Base-by-base conservation (phyloP, 2,888 invertebrate genomes). In the Conistra vaccinii region DNA sequence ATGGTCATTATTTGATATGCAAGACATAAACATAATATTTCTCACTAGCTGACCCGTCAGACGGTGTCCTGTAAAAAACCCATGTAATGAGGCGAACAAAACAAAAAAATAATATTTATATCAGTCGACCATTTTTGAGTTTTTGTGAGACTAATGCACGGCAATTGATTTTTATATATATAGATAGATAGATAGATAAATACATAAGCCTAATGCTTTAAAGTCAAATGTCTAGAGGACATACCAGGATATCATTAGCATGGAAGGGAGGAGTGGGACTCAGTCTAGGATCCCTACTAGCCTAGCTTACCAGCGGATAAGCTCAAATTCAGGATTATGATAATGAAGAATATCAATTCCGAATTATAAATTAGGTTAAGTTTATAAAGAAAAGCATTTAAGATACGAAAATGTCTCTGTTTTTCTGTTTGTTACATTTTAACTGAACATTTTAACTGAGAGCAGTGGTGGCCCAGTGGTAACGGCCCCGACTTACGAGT, bases 311-410 rank as follows among this genome's bases (percentile, higher is more conserved):
- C 26, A 73, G 32, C 1, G 0, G 51, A 42, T 68, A 39, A 60
- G 20, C n/a, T 48, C 3, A 4, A n/a, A 7, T 39, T 10, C 0
- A 26, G 10, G 55, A 63, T 73, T 73, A 73, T 57, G 35, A n/a
- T 73, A 73, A 74, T 73, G n/a, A 55, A 26, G 45, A 48, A 48
- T 29, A 29, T 39, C 58, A 58, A 60, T 48, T 48, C 3, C 1
- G n/a, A 69, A 72, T 53, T 29, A 7, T 2, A 65, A 60, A 0
- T 20, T 20, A 32, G 57, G 1, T 45, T 10, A 32, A n/a, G 17
- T 48, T 51, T 65, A 14, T 23, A 29, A 29, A 45, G 23, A 29
- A 29, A 45, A 20, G 48, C 17, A 29, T 17, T 45, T 6, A 5
- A 58, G 9, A 29, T 58, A 58, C 29, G 10, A 53, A 53, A 53